phyloP scores from a whole-genome alignment of 2,888 invertebrate genomes.

The Agriotes lineatus region DNA sequence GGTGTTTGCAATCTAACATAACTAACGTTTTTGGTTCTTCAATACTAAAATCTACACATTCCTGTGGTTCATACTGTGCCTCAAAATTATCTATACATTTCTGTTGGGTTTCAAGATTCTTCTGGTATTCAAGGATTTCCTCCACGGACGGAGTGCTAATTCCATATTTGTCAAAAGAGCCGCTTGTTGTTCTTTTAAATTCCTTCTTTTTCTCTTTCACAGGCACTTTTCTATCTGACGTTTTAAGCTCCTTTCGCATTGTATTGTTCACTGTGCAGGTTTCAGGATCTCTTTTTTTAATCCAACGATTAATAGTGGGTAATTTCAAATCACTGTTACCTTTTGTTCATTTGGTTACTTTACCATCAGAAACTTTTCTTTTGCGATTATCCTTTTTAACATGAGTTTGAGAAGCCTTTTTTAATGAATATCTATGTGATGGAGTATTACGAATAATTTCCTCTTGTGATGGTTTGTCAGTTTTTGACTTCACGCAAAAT shows the following conservation, averaged over 20 bases:
- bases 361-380: neutral
- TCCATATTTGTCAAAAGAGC: constrained; percentile 28
- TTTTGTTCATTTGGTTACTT: neutral
- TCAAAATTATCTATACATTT: constrained; percentile 22
- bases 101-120: constrained; percentile 27
- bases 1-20: constrained; percentile 43
- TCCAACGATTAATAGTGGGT: neutral
- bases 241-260: neutral
- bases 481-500: neutral
- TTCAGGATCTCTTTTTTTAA: neutral
- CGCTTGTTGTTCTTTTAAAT: constrained; percentile 5
- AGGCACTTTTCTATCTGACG: neutral
- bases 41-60: constrained; percentile 17
- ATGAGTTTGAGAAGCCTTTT: neutral
- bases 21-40: neutral
- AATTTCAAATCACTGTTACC: neutral
- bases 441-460: too few relatives aligned
- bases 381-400: neutral
- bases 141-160: constrained; percentile 12
- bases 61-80: constrained; percentile 21
- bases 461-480: neutral
- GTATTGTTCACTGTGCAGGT: neutral
- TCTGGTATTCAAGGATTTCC: constrained; percentile 11
- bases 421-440: too few relatives aligned
- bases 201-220: neutral